Base-by-base conservation (phyloP, 2,113 vertebrate species). In the Tachysurus vachellii region DNA sequence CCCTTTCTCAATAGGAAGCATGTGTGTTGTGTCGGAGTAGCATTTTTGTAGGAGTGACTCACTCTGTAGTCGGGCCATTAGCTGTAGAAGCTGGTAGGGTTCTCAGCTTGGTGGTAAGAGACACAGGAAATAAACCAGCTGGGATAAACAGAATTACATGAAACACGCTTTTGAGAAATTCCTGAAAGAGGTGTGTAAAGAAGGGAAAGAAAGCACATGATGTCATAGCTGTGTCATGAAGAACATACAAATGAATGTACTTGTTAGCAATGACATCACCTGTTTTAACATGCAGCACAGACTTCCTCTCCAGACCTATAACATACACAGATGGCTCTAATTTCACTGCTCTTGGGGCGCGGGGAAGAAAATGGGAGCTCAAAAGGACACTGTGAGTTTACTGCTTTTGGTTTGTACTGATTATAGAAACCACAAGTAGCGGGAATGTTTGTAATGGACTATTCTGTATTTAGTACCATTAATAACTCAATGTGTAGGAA, bases 251-350 rank as follows among this genome's bases (percentile, higher is more conserved):
- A 26, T 42, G 53, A 87, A 59, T 75, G 70, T 73, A 75, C 36
- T 80, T 36, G 21, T 87, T 87, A 54, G 12, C 14, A 73, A 50
- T 88, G 86, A 87, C 80, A 66, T 85, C 88, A 90, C 80, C 31
- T 17, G 70, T 80, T 50, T 64, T 73, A 83, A 64, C 70, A 85
- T 82, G 79, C 53, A 56, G 64, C 83, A 47, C 28, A 16, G 31
- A 12, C 28, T 83, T 83, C 26, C 8, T 50, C 31, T 59, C 62
- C 85, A 89, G 71, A 21, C 62, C 14, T 64, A n/a, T 16, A 68
- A 42, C 53, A 82, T 28, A 59, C 14, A 50, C 80, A 83, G 71
- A 64, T 21, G 44, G 81, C 59, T 87, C 71, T 53, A 77, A 44
- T 87, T 87, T 87, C 82, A 79, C 61, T 68, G 75, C 62, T 77